Percentiles rank a stretch among this genome's conserved stretches.
Conservation (phyloP, 2,113 vertebrate genomes). For the Alligator sinensis region DNA sequence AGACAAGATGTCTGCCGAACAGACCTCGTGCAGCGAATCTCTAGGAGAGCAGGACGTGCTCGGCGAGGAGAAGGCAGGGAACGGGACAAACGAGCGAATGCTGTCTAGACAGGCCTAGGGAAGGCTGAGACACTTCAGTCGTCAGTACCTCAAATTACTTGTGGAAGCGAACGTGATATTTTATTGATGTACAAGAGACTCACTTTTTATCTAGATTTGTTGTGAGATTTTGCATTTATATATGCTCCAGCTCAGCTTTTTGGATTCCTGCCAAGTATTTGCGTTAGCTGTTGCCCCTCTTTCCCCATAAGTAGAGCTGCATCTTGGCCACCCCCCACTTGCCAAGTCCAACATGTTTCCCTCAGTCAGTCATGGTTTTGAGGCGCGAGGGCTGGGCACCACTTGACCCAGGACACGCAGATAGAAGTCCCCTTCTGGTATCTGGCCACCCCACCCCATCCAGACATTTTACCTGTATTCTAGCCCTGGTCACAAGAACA, state of each 20-base stretch:
- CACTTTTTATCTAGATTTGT: not conserved
- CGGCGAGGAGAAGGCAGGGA: not conserved
- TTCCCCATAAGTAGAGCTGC: not conserved
- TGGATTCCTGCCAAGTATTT: not conserved
- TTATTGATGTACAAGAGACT: not conserved
- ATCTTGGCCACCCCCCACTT: not conserved
- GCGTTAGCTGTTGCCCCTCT: not conserved
- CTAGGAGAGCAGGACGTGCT: not conserved
- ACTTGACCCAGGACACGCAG: rapidly evolving
- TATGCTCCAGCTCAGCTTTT: not conserved
- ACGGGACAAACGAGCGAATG: not conserved
- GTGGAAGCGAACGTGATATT: not conserved
- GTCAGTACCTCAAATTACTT: not conserved
- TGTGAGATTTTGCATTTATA: not conserved
- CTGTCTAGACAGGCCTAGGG: not conserved
- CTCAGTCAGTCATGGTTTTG: not conserved
- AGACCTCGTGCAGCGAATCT: not conserved
- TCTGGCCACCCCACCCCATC: not conserved
- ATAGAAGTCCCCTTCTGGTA: not conserved
- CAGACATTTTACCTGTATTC: not conserved
- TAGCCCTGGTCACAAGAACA: not conserved
- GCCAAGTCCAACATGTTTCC: not conserved
- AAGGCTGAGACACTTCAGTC: not conserved
- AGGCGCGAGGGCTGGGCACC: not conserved
- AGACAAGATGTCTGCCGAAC: not conserved